Conservation (phyloP, 1,140 invertebrate genomes). For the Lucilia cuprina region DNA sequence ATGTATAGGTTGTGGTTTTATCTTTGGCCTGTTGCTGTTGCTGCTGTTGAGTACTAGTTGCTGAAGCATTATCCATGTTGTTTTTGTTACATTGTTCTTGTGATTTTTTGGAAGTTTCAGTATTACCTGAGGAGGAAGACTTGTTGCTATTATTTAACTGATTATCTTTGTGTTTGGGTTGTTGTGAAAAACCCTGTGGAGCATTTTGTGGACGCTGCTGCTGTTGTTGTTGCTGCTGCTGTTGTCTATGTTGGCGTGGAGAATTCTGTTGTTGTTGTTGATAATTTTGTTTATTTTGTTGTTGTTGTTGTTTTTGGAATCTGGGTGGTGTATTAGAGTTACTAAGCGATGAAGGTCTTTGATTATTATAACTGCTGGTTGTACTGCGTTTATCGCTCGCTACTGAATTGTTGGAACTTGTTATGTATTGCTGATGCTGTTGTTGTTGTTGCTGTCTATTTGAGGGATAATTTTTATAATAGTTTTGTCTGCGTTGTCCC, state of each 20-base stretch:
- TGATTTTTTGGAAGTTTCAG: constrained; percentile 43
- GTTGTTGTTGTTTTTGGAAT: constrained; percentile 49
- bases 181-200: constrained; percentile 54
- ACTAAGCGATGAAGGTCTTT: not conserved
- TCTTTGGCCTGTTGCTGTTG: constrained; percentile 22
- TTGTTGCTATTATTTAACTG: constrained; percentile 40
- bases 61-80: constrained; percentile 24
- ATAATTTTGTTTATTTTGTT: constrained; percentile 44
- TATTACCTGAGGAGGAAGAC: not conserved
- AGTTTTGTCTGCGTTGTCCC: constrained; percentile 36
- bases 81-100: not conserved
- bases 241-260: constrained; percentile 40
- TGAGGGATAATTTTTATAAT: constrained; percentile 12
- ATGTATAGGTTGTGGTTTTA: constrained; percentile 61
- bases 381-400: constrained; percentile 29
- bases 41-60: constrained; percentile 36
- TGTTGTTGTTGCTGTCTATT: not conserved
- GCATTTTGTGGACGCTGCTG: constrained; percentile 56
- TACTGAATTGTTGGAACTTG: constrained; percentile 8
- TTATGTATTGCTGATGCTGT: not conserved
- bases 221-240: constrained; percentile 40
- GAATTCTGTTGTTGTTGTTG: constrained; percentile 47
- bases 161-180: constrained; percentile 43
- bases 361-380: constrained; percentile 48
- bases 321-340: constrained; percentile 44